Base-by-base conservation (phyloP, 1,140 invertebrate genomes). In the Psix sp. region DNA sequence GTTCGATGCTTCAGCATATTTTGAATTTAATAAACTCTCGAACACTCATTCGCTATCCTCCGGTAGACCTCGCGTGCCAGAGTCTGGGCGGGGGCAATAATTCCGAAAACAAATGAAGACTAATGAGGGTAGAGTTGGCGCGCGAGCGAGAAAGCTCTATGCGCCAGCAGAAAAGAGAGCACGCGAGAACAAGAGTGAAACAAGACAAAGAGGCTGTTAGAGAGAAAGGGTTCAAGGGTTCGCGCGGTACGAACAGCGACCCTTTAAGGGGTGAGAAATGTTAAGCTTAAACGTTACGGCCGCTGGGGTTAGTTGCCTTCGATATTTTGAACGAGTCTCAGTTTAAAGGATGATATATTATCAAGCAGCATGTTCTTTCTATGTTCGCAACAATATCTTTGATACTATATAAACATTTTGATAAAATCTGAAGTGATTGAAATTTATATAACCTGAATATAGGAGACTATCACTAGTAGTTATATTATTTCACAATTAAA, bases 51-150 rank as follows among this genome's bases (percentile, higher is more conserved):
- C 77, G 68, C 77, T 75, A 78, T 77, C 68, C 76, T 75, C 62
- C 49, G 62, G 73, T 54, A 70, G 74, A 80, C 57, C 70, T 78
- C 80, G 80, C 79, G 77, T 80, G 79, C 77, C 78, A 46, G 68
- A 39, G 62, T 68, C 75, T 54, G 68, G 79, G 79, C 67, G 79
- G 78, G 80, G 81, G 83, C 82, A 82, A 87, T 87, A 87, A 87
- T 86, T 87, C 82, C 82, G 79, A 87, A 87, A 87, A 87, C 85
- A 87, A 87, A 87, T 86, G 86, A 87, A 87, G 84, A 87, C 86
- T 87, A 87, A 87, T 87, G 86, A 87, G 86, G 80, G 82, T 82
- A 80, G 78, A 80, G 80, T 62, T 49, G 57, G 48, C 51, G 74
- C 74, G 76, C 52, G 59, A 73, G 70, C 9, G 65, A 66, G 68